A percentile compares a stretch with the other conserved stretches of the same genome.
These are phyloP conservation scores for Phalangium opilio DNA, from an alignment of 2,888 invertebrate species.

Conservation along the genomic window DNA sequence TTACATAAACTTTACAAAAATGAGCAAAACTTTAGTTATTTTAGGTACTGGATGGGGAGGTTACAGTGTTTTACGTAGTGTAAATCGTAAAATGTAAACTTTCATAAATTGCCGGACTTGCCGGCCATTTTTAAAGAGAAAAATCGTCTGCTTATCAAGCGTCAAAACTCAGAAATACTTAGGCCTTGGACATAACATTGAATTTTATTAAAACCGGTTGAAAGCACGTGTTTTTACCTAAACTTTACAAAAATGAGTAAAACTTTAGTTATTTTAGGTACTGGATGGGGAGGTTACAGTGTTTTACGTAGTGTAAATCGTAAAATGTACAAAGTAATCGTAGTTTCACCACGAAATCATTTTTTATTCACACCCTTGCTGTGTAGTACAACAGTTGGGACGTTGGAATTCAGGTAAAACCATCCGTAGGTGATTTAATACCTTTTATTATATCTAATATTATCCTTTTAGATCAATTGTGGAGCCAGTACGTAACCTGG, in stretches of 20 bases:
- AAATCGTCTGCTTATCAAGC: too few species aligned
- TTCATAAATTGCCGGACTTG: too few species aligned
- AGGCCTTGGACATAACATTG: too few species aligned
- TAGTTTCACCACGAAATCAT: conserved; percentile 33
- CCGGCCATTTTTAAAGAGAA: too few species aligned
- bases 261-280: conserved; percentile 28
- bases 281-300: conserved; percentile 34
- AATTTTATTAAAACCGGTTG: too few species aligned
- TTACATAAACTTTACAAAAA: neutral
- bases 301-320: conserved; percentile 29
- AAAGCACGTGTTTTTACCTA: neutral
- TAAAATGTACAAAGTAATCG: conserved; percentile 29
- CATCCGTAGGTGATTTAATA: too few species aligned
- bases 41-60: conserved; percentile 34
- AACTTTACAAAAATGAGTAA: neutral
- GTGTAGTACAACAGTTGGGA: conserved; percentile 34
- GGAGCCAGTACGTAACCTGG: conserved; percentile 31
- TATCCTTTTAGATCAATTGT: conserved; percentile 29
- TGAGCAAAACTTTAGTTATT: conserved; percentile 22
- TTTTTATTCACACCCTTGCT: conserved; percentile 34
- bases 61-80: conserved; percentile 29
- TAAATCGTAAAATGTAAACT: conserved; percentile 29
- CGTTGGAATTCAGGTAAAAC: conserved; percentile 24
- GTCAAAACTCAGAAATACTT: too few species aligned
- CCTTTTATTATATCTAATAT: neutral